These are phyloP conservation scores for Clarias pachynema DNA, from an alignment of 2,797 vertebrate species.

Conservation along the genomic window DNA sequence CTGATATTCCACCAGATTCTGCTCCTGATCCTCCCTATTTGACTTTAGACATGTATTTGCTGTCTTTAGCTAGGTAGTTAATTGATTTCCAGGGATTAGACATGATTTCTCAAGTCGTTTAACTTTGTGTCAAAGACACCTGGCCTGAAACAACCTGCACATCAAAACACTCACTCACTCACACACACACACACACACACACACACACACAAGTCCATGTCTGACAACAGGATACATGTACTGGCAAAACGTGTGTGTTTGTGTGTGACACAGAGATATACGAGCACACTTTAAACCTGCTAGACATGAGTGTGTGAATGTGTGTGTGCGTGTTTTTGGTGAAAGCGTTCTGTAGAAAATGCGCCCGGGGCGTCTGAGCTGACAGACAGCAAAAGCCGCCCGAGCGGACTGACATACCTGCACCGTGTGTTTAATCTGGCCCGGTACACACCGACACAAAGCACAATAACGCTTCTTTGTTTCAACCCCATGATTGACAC, in stretches of 20 bases:
- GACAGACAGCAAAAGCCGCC: conserved; percentile 67
- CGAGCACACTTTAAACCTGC: conserved; percentile 25
- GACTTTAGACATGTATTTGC: neutral
- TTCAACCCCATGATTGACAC: conserved; percentile 61
- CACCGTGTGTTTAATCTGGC: conserved; percentile 75
- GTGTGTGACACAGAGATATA: conserved; percentile 26
- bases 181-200: conserved; percentile 6
- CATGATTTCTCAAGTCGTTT: neutral
- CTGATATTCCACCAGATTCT: neutral
- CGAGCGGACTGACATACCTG: conserved; percentile 70
- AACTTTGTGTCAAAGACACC: neutral
- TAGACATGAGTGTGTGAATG: conserved; percentile 36
- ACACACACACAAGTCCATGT: neutral
- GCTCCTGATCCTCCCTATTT: neutral
- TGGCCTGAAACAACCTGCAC: conserved; percentile 5
- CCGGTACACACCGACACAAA: conserved; percentile 75
- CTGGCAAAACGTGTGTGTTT: conserved; percentile 28
- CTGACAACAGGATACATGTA: conserved; percentile 40
- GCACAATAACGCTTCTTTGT: conserved; percentile 80
- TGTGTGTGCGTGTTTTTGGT: conserved; percentile 43
- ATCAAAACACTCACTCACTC: conserved; percentile 18
- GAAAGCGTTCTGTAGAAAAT: conserved; percentile 68
- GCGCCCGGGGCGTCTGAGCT: conserved; percentile 68
- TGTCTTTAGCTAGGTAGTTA: neutral
- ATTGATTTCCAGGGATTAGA: neutral